Conservation (phyloP, 2,888 invertebrate genomes). For the Brenthis ino region DNA sequence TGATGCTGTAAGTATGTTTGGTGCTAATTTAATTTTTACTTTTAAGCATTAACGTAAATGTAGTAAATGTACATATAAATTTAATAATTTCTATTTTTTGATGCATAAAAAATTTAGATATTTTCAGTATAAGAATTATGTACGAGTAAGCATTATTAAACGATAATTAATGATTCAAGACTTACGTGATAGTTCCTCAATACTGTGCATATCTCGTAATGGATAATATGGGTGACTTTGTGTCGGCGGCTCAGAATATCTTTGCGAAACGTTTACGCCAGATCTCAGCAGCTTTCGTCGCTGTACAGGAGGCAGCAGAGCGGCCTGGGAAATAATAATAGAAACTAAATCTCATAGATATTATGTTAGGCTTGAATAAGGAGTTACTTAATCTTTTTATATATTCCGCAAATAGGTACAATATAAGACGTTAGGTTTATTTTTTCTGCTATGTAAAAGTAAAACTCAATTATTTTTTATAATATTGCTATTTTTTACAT, state of each 20-base stretch:
- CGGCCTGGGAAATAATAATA: conserved; percentile 54
- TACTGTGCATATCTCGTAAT: conserved; percentile 78
- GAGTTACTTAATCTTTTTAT: no score
- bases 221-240: conserved; percentile 78
- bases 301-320: conserved; percentile 68
- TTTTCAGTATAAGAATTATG: background rate
- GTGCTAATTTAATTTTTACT: no score
- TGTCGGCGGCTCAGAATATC: conserved; percentile 84
- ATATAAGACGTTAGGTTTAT: no score
- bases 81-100: no score
- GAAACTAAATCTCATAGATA: background rate
- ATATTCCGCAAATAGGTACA: no score
- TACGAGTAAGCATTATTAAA: background rate
- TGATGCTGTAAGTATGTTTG: conserved; percentile 61
- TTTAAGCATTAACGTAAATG: no score
- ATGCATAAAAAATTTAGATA: no score
- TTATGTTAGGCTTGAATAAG: background rate
- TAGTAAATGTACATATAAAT: no score
- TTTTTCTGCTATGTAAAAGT: no score
- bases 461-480: no score
- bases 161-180: conserved; percentile 26
- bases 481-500: no score
- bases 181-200: conserved; percentile 79
- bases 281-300: conserved; percentile 70
- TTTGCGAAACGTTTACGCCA: conserved; percentile 75